Evolutionary conservation across 1,140 invertebrate genomes (phyloP).

Genomic region (Mya arenaria): DNA sequence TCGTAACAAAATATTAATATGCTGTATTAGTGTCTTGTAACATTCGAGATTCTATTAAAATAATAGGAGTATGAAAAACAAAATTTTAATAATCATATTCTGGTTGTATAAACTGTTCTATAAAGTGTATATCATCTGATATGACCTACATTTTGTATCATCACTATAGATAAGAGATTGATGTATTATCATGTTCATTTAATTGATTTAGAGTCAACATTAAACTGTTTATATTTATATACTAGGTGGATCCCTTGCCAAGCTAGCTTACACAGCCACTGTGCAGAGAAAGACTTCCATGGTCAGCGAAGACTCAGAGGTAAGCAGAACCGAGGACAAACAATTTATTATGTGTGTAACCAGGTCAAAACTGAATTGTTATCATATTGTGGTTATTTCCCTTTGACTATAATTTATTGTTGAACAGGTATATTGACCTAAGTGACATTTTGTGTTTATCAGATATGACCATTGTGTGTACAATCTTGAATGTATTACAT

Average conservation of each 20-base stretch:
- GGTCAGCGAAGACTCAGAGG: constrained; percentile 80
- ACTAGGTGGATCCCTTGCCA: constrained; percentile 86
- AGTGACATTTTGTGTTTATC: too few relatives aligned
- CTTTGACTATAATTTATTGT: too few relatives aligned
- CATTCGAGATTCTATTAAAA: too few relatives aligned
- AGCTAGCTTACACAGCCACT: constrained; percentile 89
- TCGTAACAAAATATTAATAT: too few relatives aligned
- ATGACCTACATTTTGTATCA: neutral
- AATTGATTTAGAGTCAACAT: neutral
- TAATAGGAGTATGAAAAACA: neutral
- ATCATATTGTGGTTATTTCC: too few relatives aligned
- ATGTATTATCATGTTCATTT: neutral
- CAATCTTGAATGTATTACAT: too few relatives aligned
- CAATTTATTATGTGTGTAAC: too few relatives aligned
- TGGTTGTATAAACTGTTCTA: neutral
- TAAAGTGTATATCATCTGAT: neutral
- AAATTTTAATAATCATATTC: neutral
- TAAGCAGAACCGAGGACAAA: too few relatives aligned
- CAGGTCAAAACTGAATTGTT: too few relatives aligned
- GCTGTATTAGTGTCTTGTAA: too few relatives aligned
- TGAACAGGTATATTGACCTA: too few relatives aligned
- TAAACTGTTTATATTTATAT: constrained; percentile 15
- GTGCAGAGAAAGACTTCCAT: constrained; percentile 85
- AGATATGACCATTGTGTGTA: too few relatives aligned
- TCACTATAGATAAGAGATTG: neutral